phyloP scores from a whole-genome alignment of 2,113 vertebrate species.

The Odocoileus virginianus region DNA sequence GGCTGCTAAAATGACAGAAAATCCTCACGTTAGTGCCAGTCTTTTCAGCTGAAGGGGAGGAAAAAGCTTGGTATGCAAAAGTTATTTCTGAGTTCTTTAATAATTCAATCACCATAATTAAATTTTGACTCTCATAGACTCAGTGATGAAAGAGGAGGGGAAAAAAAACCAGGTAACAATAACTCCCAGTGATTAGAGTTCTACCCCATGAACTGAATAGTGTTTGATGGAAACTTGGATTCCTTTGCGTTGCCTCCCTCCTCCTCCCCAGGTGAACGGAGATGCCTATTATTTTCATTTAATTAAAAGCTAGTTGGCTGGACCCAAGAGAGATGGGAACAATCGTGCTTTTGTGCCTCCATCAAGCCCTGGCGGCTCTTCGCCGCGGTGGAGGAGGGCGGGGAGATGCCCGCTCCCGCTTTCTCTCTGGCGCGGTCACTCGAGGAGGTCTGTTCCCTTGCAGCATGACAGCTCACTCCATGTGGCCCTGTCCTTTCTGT shows the following conservation, averaged over 20 bases:
- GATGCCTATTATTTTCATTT: slow-evolving; percentile 42
- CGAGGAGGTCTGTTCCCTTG: background rate
- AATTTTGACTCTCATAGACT: slow-evolving; percentile 32
- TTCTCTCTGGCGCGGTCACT: background rate
- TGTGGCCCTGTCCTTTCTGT: fast-evolving
- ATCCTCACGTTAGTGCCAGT: fast-evolving
- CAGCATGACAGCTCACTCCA: background rate
- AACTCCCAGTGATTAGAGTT: background rate
- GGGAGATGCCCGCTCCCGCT: background rate
- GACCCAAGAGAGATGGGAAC: background rate
- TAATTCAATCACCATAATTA: slow-evolving; percentile 32
- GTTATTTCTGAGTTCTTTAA: slow-evolving; percentile 19
- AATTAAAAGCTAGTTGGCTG: slow-evolving; percentile 63
- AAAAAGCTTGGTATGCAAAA: background rate
- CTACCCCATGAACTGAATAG: background rate
- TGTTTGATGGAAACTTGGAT: background rate
- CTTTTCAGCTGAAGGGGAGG: background rate
- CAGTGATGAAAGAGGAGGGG: background rate
- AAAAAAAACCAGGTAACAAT: fast-evolving
- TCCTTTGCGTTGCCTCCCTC: fast-evolving
- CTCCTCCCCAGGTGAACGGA: background rate
- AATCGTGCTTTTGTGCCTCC: slow-evolving; percentile 25
- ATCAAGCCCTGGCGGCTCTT: background rate
- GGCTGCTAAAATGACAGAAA: background rate
- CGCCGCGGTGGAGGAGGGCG: fast-evolving